Percentiles rank a stretch among this genome's conserved stretches.
These are phyloP conservation scores for Lepidonotus clava DNA, from an alignment of 2,888 invertebrate species.

Conservation along the genomic window DNA sequence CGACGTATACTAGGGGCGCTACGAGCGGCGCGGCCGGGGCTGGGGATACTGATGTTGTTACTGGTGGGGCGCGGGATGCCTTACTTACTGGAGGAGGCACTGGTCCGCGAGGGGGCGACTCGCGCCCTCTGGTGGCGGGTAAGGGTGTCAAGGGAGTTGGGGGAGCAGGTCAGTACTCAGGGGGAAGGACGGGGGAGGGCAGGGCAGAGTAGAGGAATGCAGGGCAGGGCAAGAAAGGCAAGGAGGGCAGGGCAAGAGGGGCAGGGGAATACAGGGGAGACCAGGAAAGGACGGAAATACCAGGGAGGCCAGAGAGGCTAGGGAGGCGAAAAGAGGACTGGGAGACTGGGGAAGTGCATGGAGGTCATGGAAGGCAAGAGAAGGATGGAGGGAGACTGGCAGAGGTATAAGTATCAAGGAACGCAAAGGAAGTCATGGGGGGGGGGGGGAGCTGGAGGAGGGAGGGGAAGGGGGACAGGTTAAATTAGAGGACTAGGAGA, in stretches of 20 bases:
- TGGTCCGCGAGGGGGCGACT: background rate
- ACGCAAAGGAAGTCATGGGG: no score
- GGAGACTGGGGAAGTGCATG: no score
- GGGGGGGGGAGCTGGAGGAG: no score
- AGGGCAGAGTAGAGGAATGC: background rate
- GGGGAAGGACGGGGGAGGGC: background rate
- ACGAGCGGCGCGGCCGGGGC: background rate
- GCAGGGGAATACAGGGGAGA: background rate
- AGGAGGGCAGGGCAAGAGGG: background rate
- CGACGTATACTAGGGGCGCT: background rate
- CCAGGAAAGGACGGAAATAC: background rate
- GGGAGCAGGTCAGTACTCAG: background rate
- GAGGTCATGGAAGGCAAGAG: no score
- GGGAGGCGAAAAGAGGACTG: no score
- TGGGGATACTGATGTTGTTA: no score
- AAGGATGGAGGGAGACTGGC: no score
- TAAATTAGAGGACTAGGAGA: no score
- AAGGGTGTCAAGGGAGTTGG: background rate
- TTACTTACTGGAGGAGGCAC: background rate
- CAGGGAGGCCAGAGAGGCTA: background rate
- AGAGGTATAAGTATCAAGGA: no score
- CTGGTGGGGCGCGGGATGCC: background rate
- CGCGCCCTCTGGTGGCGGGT: background rate
- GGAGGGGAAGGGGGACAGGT: no score
- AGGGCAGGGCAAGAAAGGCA: no score